These are phyloP conservation scores for Tetramorium alpestre DNA, from an alignment of 1,140 invertebrate species.

Conservation along the genomic window DNA sequence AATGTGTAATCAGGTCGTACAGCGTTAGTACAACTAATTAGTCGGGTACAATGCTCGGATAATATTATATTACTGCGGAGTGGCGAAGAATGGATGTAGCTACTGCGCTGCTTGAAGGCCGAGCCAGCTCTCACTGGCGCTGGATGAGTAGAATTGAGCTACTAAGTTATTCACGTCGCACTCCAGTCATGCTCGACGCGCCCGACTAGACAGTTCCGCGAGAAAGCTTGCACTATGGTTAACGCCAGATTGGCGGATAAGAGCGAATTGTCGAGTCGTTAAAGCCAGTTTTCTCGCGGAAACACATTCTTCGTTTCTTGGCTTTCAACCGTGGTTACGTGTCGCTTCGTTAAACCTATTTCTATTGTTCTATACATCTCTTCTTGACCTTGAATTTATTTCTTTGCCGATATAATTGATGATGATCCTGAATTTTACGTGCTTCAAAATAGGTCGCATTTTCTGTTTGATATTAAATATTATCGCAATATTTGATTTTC, in stretches of 20 bases:
- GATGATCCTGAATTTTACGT: neutral
- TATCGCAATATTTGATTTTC: neutral
- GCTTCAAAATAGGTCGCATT: neutral
- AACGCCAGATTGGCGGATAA: constrained; percentile 71
- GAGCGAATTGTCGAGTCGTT: constrained; percentile 74
- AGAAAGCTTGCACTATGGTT: constrained; percentile 43
- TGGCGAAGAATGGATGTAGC: constrained; percentile 61
- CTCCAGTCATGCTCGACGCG: constrained; percentile 78
- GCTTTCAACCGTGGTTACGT: neutral
- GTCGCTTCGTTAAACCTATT: constrained; percentile 16
- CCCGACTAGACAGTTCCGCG: constrained; percentile 72
- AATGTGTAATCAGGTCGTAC: constrained; percentile 80
- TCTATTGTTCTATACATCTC: neutral
- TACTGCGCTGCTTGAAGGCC: constrained; percentile 39
- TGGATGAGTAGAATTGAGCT: constrained; percentile 73
- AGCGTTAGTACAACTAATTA: constrained; percentile 81
- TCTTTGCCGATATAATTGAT: neutral
- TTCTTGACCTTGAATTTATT: constrained; percentile 5
- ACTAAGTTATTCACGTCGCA: constrained; percentile 80
- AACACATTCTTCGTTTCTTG: constrained; percentile 24
- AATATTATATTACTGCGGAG: constrained; percentile 77
- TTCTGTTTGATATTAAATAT: neutral
- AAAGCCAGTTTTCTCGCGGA: constrained; percentile 60
- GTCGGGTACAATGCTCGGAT: constrained; percentile 80
- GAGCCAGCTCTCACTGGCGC: constrained; percentile 6